Percentiles rank a stretch among this genome's conserved stretches.
These are phyloP conservation scores for Poecilia latipinna DNA, from an alignment of 2,113 vertebrate species.

Conservation along the genomic window DNA sequence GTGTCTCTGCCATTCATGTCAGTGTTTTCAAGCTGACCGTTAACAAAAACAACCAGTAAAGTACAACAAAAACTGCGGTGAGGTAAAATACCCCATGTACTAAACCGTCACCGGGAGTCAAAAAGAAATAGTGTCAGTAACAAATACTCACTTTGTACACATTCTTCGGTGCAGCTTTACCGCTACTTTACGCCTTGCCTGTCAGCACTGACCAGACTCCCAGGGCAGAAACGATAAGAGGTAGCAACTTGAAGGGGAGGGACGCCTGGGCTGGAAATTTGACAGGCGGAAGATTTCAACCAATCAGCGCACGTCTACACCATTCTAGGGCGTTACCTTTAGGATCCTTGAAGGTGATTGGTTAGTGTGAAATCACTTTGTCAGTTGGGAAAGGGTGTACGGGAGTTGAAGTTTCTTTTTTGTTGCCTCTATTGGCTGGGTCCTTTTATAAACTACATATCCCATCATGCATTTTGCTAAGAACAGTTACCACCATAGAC, in stretches of 20 bases:
- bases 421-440: fast-evolving
- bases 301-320: constrained; percentile 31
- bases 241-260: constrained; percentile 36
- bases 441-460: constrained; percentile 44
- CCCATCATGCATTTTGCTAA: constrained; percentile 43
- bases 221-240: constrained; percentile 38
- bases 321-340: constrained; percentile 1
- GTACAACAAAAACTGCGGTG: background rate
- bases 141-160: constrained; percentile 76
- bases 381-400: constrained; percentile 1
- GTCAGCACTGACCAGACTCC: constrained; percentile 55
- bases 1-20: constrained; percentile 13
- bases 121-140: constrained; percentile 46
- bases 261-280: constrained; percentile 30
- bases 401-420: constrained; percentile 59
- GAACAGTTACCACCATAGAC: constrained; percentile 7
- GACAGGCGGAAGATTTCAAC: constrained; percentile 46
- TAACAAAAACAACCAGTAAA: constrained; percentile 53
- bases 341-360: constrained; percentile 20
- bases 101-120: background rate
- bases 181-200: constrained; percentile 38
- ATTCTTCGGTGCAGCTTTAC: constrained; percentile 63
- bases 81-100: constrained; percentile 5
- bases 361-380: constrained; percentile 1
- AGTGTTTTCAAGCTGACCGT: constrained; percentile 43